Conservation (phyloP, 2,888 invertebrate genomes). For the Chrysotoxum bicinctum region DNA sequence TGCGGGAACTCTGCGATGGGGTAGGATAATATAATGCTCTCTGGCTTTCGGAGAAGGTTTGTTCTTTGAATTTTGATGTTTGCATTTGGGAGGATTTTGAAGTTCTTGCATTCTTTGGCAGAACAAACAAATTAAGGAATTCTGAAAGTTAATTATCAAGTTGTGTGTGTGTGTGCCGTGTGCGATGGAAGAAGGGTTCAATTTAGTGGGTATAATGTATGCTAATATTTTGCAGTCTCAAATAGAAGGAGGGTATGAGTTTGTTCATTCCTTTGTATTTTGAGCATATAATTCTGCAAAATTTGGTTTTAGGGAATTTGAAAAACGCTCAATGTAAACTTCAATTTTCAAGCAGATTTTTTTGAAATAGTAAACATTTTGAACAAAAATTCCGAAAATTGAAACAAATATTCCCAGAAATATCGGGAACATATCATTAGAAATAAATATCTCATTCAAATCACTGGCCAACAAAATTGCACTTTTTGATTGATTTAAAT, state of each 20-base stretch:
- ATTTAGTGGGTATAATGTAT: background rate
- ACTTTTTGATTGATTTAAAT: too few species aligned
- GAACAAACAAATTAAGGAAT: constrained; percentile 34
- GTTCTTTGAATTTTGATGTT: constrained; percentile 10
- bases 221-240: background rate
- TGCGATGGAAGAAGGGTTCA: background rate
- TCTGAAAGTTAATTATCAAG: constrained; percentile 20
- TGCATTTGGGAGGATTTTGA: constrained; percentile 23
- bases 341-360: too few species aligned
- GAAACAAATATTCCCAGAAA: too few species aligned
- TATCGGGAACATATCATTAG: too few species aligned
- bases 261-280: background rate
- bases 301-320: too few species aligned
- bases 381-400: too few species aligned
- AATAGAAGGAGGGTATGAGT: background rate
- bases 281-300: too few species aligned
- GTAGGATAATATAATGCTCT: constrained; percentile 18
- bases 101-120: constrained; percentile 31
- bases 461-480: too few species aligned
- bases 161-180: background rate
- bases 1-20: background rate
- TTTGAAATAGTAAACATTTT: too few species aligned
- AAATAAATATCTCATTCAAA: too few species aligned
- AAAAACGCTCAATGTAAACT: too few species aligned
- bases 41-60: background rate